phyloP scores from a whole-genome alignment of 1,140 invertebrate species.

The Centruroides sculpturatus region DNA sequence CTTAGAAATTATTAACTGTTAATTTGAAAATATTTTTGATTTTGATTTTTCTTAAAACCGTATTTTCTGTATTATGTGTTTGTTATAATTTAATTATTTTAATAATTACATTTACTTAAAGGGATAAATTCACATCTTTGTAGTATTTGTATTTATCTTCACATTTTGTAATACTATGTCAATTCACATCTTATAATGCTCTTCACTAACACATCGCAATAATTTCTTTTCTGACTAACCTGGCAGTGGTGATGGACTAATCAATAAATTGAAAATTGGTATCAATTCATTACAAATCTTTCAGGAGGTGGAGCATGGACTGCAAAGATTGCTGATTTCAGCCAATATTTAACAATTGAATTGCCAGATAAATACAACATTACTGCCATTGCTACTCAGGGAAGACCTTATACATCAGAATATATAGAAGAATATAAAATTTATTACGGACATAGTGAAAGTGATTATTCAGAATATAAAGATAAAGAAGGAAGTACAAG shows the following conservation, averaged over 20 bases:
- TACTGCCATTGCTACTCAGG: conserved; percentile 73
- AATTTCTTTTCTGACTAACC: neutral
- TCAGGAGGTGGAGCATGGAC: conserved; percentile 84
- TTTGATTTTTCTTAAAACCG: too few species aligned
- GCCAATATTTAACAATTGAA: conserved; percentile 71
- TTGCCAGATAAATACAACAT: conserved; percentile 73
- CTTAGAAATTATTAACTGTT: too few species aligned
- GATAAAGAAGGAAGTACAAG: conserved; percentile 22
- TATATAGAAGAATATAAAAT: conserved; percentile 85
- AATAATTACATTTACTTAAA: too few species aligned
- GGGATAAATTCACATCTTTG: too few species aligned
- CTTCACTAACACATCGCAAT: too few species aligned
- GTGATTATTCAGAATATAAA: conserved; percentile 48
- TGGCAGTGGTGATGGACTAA: neutral
- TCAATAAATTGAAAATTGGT: neutral
- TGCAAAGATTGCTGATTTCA: conserved; percentile 73
- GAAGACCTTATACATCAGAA: conserved; percentile 69
- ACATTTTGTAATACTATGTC: too few species aligned
- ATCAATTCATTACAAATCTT: neutral
- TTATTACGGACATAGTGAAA: conserved; percentile 76
- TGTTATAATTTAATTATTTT: too few species aligned
- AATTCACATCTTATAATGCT: too few species aligned
- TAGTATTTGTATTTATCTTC: too few species aligned
- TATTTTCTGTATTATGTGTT: too few species aligned
- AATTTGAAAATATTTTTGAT: too few species aligned